Evolutionary conservation across 2,888 invertebrate genomes (phyloP).

Genomic region (Cheilosia impressa): DNA sequence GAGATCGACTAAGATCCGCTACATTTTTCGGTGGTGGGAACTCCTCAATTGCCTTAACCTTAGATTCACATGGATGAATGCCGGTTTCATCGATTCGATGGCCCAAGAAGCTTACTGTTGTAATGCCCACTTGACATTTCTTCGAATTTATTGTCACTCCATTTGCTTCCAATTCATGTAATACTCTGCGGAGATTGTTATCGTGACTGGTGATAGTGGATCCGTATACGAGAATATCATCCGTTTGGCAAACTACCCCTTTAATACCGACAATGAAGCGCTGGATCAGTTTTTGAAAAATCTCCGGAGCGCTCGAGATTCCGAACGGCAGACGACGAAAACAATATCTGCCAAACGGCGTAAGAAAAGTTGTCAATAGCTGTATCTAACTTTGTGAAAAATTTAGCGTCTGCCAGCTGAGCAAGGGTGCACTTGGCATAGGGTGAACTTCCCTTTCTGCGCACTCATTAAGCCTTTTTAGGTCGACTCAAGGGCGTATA

Average conservation of each 20-base stretch:
- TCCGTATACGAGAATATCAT: too few species aligned
- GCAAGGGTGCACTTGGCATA: conserved; percentile 73
- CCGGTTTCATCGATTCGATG: conserved; percentile 1
- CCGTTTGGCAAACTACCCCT: conserved; percentile 49
- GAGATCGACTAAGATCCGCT: conserved; percentile 24
- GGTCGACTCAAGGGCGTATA: too few species aligned
- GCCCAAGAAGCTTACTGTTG: conserved; percentile 30
- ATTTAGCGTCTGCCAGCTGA: conserved; percentile 68
- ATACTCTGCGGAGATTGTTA: too few species aligned
- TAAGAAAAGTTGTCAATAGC: conserved; percentile 41
- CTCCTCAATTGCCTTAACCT: conserved; percentile 34
- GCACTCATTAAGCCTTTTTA: conserved; percentile 2
- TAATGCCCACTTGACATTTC: conserved; percentile 51
- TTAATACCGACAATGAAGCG: conserved; percentile 30
- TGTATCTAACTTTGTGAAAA: conserved; percentile 78
- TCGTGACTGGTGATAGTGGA: too few species aligned
- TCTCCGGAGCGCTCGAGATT: conserved; percentile 48
- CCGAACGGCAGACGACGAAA: too few species aligned
- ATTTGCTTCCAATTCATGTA: neutral
- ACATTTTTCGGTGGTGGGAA: conserved; percentile 9
- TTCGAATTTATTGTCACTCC: conserved; percentile 33
- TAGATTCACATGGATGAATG: neutral
- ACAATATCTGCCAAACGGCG: conserved; percentile 59
- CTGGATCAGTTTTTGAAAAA: conserved; percentile 46
- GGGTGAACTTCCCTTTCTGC: conserved; percentile 66